These are phyloP conservation scores for rat (Rattus norvegicus) DNA, from an alignment of 2,113 vertebrate species.

Conservation along the genomic window DNA sequence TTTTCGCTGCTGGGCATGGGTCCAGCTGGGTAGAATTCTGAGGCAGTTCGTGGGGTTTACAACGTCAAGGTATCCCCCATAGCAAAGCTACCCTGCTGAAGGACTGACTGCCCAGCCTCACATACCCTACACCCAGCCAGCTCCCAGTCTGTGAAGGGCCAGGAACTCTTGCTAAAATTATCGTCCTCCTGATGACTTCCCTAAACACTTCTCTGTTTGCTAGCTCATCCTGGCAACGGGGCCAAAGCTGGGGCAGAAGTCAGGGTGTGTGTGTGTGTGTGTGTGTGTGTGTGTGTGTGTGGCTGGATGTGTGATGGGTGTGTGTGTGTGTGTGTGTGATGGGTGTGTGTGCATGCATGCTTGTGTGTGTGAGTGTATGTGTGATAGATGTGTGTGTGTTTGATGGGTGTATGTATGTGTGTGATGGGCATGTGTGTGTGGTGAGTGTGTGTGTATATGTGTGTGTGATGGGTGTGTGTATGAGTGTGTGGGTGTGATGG, in stretches of 20 bases:
- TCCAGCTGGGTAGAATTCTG: not conserved
- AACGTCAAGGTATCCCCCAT: not conserved
- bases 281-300: not conserved
- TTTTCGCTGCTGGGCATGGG: not conserved
- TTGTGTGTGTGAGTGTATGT: not conserved
- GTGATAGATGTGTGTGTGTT: too few species aligned
- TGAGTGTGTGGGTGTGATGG: not conserved
- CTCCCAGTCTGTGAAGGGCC: not conserved
- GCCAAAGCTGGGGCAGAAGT: not conserved
- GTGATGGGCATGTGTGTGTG: too few species aligned
- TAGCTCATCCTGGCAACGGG: not conserved
- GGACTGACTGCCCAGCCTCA: not conserved
- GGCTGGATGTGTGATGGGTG: not conserved
- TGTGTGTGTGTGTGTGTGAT: not conserved
- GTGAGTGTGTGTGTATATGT: too few species aligned
- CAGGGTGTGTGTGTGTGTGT: not conserved
- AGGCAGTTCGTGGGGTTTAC: not conserved
- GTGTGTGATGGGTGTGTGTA: not conserved
- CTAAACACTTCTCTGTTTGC: constrained; percentile 45
- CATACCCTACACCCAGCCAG: not conserved
- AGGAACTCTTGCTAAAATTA: constrained; percentile 44
- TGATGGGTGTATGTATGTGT: not conserved
- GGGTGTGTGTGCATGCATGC: too few species aligned
- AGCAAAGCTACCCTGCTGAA: not conserved
- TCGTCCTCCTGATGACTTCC: not conserved